Evolutionary conservation across 2,888 invertebrate species (phyloP), one percentile per base, ranked within the genome.

Genomic region (Lydus trimaculatus): DNA sequence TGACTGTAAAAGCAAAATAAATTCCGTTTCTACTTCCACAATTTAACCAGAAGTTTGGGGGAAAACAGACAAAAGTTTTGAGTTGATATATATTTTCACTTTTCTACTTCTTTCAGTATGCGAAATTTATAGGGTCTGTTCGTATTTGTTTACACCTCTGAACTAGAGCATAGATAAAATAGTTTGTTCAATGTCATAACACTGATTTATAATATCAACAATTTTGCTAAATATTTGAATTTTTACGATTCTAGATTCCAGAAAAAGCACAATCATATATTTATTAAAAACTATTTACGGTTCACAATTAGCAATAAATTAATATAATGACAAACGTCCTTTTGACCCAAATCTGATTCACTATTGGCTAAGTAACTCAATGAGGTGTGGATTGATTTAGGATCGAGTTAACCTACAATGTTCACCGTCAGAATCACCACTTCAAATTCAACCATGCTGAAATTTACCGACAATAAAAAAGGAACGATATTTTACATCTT

Each of bases 111-210:
- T 39, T 36, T 67, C 65, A 66, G 52, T 15, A 67, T 65, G 48
- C 36, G 28, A 70, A 73, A 75, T 75, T 75, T 75, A 75, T 75
- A 66, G 63, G 61, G 69, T 69, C 70, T 70, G 67, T 73, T 74
- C 28, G 73, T 73, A 73, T 75, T 75, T 75, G 73, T 73, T 73
- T 75, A 75, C 75, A 73, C 72, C 73, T 73, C 69, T 31, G 64
- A 64, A 71, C 71, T 68, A 67, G 43, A 68, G 66, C 70, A 71
- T 72, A 72, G 69, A 63, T 66, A 67, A 58, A 60, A 20, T 33
- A 63, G 61, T 70, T 68, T 61, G 65, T 61, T 56, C 61, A 58
- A 65, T 65, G 67, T 70, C 72, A 70, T 68, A 73, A 64, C 63
- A 61, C 36, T 70, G 71, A 74, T 71, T 67, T 71, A 74, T 66